A percentile compares a stretch with the other conserved stretches of the same genome.
phyloP scores from a whole-genome alignment of 1,140 invertebrate species.

The Pissodes strobi region DNA sequence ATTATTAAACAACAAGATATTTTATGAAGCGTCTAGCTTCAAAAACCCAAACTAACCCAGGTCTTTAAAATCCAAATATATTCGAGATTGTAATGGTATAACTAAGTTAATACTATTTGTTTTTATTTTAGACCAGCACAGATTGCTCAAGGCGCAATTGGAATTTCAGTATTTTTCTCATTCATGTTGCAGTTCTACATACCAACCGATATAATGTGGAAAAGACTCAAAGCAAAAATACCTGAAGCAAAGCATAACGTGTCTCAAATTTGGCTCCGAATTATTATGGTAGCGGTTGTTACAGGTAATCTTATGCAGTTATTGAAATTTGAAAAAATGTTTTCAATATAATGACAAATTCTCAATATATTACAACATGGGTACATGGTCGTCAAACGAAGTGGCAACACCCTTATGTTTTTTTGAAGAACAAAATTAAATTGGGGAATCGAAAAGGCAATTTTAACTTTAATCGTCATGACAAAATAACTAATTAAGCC shows the following conservation, averaged over 20 bases:
- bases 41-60: not conserved
- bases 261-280: constrained; percentile 69
- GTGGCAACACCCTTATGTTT: no score
- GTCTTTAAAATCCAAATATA: not conserved
- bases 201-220: constrained; percentile 75
- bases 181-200: constrained; percentile 92
- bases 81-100: not conserved
- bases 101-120: no score
- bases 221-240: constrained; percentile 57
- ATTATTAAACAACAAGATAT: no score
- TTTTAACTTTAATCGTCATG: no score
- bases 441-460: no score
- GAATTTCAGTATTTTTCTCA: constrained; percentile 82
- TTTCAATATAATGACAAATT: no score
- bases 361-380: no score
- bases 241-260: constrained; percentile 63
- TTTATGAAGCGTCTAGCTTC: no score
- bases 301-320: constrained; percentile 57
- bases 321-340: no score
- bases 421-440: no score
- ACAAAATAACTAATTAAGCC: no score
- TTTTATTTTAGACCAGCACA: constrained; percentile 66
- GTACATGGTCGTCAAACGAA: no score
- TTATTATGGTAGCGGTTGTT: constrained; percentile 61
- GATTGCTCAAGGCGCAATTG: constrained; percentile 80